Conservation (phyloP, 2,888 invertebrate species). For the Sphaeridia pumilis region DNA sequence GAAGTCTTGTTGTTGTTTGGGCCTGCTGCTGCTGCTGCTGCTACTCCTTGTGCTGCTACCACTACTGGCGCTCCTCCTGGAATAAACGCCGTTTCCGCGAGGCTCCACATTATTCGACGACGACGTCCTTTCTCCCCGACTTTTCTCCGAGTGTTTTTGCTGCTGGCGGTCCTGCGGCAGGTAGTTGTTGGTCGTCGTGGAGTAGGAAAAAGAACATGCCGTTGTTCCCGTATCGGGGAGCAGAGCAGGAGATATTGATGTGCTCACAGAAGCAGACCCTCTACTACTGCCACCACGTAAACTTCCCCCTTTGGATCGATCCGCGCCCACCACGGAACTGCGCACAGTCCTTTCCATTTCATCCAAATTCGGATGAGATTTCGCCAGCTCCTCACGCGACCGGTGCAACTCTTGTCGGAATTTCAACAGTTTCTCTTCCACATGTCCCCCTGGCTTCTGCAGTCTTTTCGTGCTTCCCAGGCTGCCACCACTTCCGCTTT, state of each 20-base stretch:
- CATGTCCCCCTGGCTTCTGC: slow-evolving; percentile 12
- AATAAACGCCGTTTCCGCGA: too few species aligned
- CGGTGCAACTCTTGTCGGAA: slow-evolving; percentile 27
- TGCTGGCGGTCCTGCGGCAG: too few species aligned
- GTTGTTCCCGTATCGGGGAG: background rate
- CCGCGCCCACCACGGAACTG: slow-evolving; percentile 30
- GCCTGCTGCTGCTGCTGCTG: too few species aligned
- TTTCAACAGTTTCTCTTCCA: slow-evolving; percentile 26
- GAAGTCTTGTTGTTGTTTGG: too few species aligned
- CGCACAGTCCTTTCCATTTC: slow-evolving; percentile 28
- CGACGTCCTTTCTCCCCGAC: slow-evolving; percentile 3
- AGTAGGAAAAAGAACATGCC: background rate
- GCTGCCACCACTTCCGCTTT: background rate
- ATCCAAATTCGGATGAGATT: slow-evolving; percentile 27
- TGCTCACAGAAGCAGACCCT: slow-evolving; percentile 5
- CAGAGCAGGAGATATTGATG: background rate
- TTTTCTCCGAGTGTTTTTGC: too few species aligned
- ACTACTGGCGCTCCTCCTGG: too few species aligned
- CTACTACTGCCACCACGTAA: slow-evolving; percentile 15
- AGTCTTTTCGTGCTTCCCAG: too few species aligned
- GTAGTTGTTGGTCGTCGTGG: too few species aligned
- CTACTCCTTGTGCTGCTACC: too few species aligned
- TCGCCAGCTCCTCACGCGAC: slow-evolving; percentile 30
- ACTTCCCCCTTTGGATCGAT: slow-evolving; percentile 30
- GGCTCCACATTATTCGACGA: too few species aligned